Evolutionary conservation across 2,888 invertebrate species (phyloP).

Genomic region (Agrypnus murinus): DNA sequence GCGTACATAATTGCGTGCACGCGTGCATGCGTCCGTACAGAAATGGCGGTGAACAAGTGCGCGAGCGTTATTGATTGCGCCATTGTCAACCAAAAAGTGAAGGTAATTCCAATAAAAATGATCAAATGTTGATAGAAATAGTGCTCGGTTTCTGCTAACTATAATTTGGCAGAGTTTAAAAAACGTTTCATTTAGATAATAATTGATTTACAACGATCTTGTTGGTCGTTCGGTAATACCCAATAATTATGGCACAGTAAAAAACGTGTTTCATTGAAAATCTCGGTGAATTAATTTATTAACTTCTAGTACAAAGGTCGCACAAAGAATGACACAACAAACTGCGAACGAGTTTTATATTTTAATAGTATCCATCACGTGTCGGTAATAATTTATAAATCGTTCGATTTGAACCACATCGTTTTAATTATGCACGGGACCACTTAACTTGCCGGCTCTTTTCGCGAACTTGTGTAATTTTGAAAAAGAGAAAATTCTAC

Average conservation of each 20-base stretch:
- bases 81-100: not conserved
- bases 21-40: no score
- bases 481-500: no score
- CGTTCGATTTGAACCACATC: not conserved
- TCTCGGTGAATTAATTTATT: not conserved
- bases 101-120: constrained; percentile 3
- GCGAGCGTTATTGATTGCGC: constrained; percentile 10
- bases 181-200: no score
- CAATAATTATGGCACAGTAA: not conserved
- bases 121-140: not conserved
- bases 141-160: not conserved
- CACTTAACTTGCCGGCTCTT: not conserved
- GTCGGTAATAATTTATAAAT: not conserved
- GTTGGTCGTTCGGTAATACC: no score
- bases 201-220: no score
- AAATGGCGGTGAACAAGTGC: not conserved
- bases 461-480: not conserved
- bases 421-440: not conserved
- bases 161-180: not conserved
- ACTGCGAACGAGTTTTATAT: constrained; percentile 17
- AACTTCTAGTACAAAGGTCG: not conserved
- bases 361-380: constrained; percentile 23
- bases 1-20: not conserved
- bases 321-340: constrained; percentile 6
- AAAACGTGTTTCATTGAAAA: not conserved